Percentiles rank a stretch among this genome's conserved stretches.
Evolutionary conservation across 2,797 vertebrate genomes (phyloP).

Genomic region (Melanotaenia boesemani): DNA sequence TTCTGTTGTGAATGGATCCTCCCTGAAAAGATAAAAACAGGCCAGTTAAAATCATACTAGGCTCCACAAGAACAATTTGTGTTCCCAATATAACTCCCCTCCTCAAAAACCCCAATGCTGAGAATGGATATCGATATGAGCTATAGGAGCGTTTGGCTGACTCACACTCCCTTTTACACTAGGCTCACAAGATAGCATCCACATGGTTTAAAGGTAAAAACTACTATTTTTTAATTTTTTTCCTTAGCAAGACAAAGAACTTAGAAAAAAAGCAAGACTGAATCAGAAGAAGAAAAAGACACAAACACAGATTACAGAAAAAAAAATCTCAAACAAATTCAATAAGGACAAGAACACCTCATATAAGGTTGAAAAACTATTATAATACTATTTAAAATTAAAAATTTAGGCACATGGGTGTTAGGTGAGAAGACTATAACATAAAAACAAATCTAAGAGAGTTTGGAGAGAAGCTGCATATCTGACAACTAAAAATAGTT

Average conservation of each 20-base stretch:
- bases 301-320: neutral
- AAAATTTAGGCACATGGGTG: slow-evolving; percentile 20
- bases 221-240: slow-evolving; percentile 14
- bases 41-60: slow-evolving; percentile 51
- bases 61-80: slow-evolving; percentile 49
- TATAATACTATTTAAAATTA: slow-evolving; percentile 19
- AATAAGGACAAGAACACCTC: neutral
- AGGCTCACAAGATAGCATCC: slow-evolving; percentile 51
- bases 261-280: slow-evolving; percentile 14
- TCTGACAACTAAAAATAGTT: slow-evolving; percentile 36
- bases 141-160: slow-evolving; percentile 50
- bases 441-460: neutral
- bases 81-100: slow-evolving; percentile 35
- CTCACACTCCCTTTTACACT: slow-evolving; percentile 36
- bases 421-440: slow-evolving; percentile 6
- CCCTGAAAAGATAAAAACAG: slow-evolving; percentile 84
- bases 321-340: neutral
- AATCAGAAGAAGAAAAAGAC: slow-evolving; percentile 10
- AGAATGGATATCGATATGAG: slow-evolving; percentile 47
- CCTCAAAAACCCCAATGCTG: slow-evolving; percentile 47
- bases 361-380: slow-evolving; percentile 3
- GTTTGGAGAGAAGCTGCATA: slow-evolving; percentile 31
- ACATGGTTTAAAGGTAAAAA: slow-evolving; percentile 52
- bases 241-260: slow-evolving; percentile 14
- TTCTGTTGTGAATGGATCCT: slow-evolving; percentile 97